Conservation (phyloP, 2,888 invertebrate genomes). For the Leptogaster cylindrica region DNA sequence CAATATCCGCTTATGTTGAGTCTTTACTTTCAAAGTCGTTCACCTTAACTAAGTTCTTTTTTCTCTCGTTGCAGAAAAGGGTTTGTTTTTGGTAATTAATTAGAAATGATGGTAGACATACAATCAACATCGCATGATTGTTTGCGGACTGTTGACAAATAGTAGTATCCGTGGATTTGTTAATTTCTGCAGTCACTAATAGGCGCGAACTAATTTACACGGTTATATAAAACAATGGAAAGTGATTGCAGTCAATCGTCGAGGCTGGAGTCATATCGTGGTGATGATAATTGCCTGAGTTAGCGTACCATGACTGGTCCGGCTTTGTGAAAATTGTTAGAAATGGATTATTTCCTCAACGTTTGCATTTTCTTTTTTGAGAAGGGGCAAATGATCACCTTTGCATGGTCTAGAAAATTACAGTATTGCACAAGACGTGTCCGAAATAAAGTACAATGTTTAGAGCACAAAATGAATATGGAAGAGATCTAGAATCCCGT, state of each 20-base stretch:
- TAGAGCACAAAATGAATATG: too few relatives aligned
- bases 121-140: too few relatives aligned
- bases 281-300: conserved; percentile 15
- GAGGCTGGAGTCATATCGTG: not conserved
- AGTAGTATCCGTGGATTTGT: too few relatives aligned
- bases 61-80: too few relatives aligned
- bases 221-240: conserved; percentile 38
- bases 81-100: too few relatives aligned
- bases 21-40: conserved; percentile 34
- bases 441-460: not conserved
- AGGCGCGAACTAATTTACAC: conserved; percentile 25
- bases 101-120: too few relatives aligned
- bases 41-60: too few relatives aligned
- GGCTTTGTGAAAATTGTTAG: conserved; percentile 15
- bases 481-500: too few relatives aligned
- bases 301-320: conserved; percentile 24
- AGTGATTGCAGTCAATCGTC: conserved; percentile 24
- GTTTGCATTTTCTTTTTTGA: conserved; percentile 10
- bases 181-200: too few relatives aligned
- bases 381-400: conserved; percentile 9
- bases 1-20: too few relatives aligned
- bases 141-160: too few relatives aligned
- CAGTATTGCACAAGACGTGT: not conserved
- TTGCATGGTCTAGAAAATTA: not conserved
- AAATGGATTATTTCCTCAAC: conserved; percentile 23